A percentile compares a stretch with the other conserved stretches of the same genome.
Conservation (phyloP, 1,140 invertebrate species). For the Pentalonia nigronervosa region DNA sequence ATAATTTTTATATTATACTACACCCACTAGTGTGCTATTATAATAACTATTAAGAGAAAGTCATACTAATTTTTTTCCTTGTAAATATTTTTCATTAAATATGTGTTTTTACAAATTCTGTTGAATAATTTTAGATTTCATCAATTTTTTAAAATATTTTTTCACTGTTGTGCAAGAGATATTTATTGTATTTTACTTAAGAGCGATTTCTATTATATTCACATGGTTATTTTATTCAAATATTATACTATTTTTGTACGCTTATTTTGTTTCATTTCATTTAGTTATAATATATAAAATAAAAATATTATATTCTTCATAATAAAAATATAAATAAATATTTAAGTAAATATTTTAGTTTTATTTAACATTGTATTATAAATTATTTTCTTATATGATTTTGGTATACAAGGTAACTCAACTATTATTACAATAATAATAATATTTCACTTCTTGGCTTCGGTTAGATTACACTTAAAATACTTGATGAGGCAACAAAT, state of each 20-base stretch:
- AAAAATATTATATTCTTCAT: conserved; percentile 13
- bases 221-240: conserved; percentile 28
- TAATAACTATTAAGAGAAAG: neutral
- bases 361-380: conserved; percentile 14
- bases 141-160: neutral
- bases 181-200: neutral
- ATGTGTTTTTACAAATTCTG: neutral
- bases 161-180: neutral
- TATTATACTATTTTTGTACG: conserved; percentile 54
- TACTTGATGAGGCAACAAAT: neutral
- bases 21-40: neutral
- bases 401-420: neutral
- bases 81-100: conserved; percentile 32
- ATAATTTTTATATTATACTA: conserved; percentile 1
- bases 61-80: neutral
- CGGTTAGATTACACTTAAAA: neutral
- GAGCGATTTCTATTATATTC: conserved; percentile 48
- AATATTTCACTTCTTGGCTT: neutral
- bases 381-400: conserved; percentile 1
- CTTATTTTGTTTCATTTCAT: conserved; percentile 46
- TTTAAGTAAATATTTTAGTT: conserved; percentile 30
- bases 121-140: neutral
- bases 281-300: neutral
- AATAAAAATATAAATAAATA: conserved; percentile 34
- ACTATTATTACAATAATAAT: neutral